A percentile compares a stretch with the other conserved stretches of the same genome.
Evolutionary conservation across 2,113 vertebrate genomes (phyloP).

Genomic region (Pluvianellus socialis): DNA sequence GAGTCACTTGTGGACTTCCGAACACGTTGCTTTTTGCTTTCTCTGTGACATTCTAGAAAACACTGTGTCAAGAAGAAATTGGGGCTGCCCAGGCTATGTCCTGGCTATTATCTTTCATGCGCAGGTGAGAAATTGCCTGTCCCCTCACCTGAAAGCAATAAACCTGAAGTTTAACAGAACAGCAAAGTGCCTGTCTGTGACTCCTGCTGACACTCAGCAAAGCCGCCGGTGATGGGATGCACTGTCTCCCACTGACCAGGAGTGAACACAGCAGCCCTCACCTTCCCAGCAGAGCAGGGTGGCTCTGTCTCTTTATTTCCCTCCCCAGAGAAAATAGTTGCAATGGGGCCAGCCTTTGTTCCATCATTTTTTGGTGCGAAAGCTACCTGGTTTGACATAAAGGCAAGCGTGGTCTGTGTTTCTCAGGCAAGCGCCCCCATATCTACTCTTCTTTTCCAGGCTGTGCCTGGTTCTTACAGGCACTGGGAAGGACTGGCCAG

Average conservation of each 20-base stretch:
- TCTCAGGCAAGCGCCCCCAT: neutral
- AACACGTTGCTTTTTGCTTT: neutral
- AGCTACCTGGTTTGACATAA: neutral
- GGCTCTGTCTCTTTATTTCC: neutral
- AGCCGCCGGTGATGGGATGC: neutral
- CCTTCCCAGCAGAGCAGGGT: neutral
- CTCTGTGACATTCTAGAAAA: neutral
- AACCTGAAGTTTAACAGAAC: neutral
- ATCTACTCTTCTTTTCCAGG: neutral
- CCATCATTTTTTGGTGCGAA: neutral
- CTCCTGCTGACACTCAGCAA: neutral
- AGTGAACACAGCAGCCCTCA: neutral
- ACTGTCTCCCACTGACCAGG: neutral
- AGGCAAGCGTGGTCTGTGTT: neutral
- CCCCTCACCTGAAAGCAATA: conserved; percentile 1
- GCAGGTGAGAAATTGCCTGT: neutral
- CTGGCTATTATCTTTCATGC: neutral
- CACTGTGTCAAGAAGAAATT: neutral
- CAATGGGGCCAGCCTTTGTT: neutral
- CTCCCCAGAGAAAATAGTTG: neutral
- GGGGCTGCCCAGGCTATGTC: neutral
- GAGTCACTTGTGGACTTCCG: neutral
- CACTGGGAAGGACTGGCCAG: neutral
- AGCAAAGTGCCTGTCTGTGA: neutral
- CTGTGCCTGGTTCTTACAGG: neutral